Evolutionary conservation across 2,888 invertebrate genomes (phyloP), one percentile per base, ranked within the genome.

Genomic region (Germaria angustata): DNA sequence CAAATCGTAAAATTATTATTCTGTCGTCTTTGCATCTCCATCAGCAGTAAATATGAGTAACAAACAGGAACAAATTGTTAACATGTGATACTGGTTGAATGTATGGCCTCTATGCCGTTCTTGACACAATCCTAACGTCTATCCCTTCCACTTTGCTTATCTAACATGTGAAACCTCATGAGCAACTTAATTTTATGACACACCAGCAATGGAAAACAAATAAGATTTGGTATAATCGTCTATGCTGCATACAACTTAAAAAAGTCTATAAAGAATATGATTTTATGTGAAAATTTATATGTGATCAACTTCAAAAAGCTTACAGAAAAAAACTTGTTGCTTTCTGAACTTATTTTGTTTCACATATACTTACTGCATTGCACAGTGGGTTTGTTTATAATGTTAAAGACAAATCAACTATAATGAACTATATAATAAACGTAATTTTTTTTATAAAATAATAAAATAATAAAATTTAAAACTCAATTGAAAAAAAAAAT

Each of bases 151-250:
- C 22, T 68, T 55, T 9, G 28, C 51, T 68, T 41, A n/a, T 57
- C 34, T 69, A 28, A 9, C 20, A 8, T 36, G 20, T 15, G 11
- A 32, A 32, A n/a, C 41, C 15, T 49, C 8, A 53, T 53, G n/a
- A 44, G 34, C 41, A 44, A 22, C 36, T n/a, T 22, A 32, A 36
- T 36, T 72, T 72, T 59, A 72, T 59, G 59, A 59, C 28, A 49
- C 34, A 36, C 2, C 34, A 59, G 24, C 13, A 49, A 46, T 32
- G 44, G 32, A 57, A 57, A 36, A 36, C 13, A 49, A 5, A 4
- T 55, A 55, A 34, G 11, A 32, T 17, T 34, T n/a, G 34, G 11
- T 39, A 7, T 36, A 39, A 20, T 20, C 36, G 13, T 36, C 13
- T 22, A 51, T n/a, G 24, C 51, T n/a, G 51, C 13, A 51, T n/a